These are phyloP conservation scores for Leucoptera coffeella DNA, from an alignment of 2,888 invertebrate species.

Conservation along the genomic window DNA sequence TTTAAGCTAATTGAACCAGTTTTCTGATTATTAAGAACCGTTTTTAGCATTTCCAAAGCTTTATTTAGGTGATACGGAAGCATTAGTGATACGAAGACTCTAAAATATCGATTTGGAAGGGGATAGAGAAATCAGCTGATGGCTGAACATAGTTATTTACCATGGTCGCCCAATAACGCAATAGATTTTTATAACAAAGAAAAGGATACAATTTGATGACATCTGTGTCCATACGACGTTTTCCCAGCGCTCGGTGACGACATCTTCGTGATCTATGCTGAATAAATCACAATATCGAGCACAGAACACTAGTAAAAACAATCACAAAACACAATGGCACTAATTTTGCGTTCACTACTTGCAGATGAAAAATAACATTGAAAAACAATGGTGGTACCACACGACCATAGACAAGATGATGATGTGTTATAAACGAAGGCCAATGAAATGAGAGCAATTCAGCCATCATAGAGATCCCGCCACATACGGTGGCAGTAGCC, in stretches of 20 bases:
- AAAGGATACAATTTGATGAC: conserved; percentile 96
- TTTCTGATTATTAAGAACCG: too few species aligned
- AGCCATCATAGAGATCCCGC: too few species aligned
- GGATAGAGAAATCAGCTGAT: conserved; percentile 53
- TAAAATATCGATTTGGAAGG: conserved; percentile 36
- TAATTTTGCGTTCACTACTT: conserved; percentile 38
- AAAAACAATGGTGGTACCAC: conserved; percentile 54
- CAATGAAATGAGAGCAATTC: too few species aligned
- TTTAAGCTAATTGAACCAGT: too few species aligned
- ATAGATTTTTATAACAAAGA: conserved; percentile 46
- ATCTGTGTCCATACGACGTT: conserved; percentile 99
- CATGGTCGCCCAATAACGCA: conserved; percentile 39
- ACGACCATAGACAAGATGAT: conserved; percentile 38
- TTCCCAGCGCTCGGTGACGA: conserved; percentile 99
- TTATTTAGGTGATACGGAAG: too few species aligned
- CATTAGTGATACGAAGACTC: conserved; percentile 18
- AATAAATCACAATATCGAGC: conserved; percentile 52
- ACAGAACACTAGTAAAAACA: conserved; percentile 47
- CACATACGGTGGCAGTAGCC: too few species aligned
- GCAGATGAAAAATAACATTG: conserved; percentile 55
- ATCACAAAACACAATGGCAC: conserved; percentile 42
- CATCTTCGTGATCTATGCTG: conserved; percentile 66
- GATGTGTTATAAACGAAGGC: too few species aligned
- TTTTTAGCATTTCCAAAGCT: too few species aligned
- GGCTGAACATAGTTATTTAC: conserved; percentile 46